Evolutionary conservation across 2,888 invertebrate genomes (phyloP), one percentile per base, ranked within the genome.

Genomic region (Coelopa pilipes): DNA sequence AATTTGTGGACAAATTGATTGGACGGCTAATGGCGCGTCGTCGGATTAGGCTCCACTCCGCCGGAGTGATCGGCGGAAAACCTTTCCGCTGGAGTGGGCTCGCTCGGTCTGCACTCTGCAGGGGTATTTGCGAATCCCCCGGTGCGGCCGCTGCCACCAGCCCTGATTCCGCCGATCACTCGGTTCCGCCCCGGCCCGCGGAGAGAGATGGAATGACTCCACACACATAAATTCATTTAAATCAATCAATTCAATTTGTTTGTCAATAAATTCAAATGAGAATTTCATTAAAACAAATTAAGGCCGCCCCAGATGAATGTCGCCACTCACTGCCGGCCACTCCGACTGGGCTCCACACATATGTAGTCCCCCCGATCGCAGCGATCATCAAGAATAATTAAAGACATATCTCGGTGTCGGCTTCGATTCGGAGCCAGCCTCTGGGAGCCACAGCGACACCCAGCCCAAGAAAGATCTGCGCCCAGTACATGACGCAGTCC

Each of bases 231-330:
- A 87, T 86, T 86, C 86, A 87, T 87, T 87, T 87, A 87, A 86
- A 87, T 87, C 87, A 87, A 87, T 87, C 87, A 87, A 86, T 86
- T 87, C 87, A 87, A 87, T 87, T 87, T 87, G 84, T 86, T 87
- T 85, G 86, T 84, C 87, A 87, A 87, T 87, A 87, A 87, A 85
- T 82, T 80, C 82, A 84, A 87, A 86, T 85, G 83, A 84, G 84
- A 84, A 85, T 85, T 86, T 86, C 84, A 86, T 85, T 86, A 85
- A 87, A 85, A 83, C 82, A 84, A 87, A 87, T 87, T 87, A 85
- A 85, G 83, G 82, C 82, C 86, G 86, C 84, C 83, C 82, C 84
- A 83, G 80, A 83, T 81, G 85, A 82, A 81, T 82, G 82, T 79
- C 80, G 80, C 73, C 79, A 81, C 82, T 57, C 69, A 15, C 13